Percentiles rank a stretch among this genome's conserved stretches.
Evolutionary conservation across 1,140 invertebrate genomes (phyloP).

Genomic region (Matsumurasca onukii): DNA sequence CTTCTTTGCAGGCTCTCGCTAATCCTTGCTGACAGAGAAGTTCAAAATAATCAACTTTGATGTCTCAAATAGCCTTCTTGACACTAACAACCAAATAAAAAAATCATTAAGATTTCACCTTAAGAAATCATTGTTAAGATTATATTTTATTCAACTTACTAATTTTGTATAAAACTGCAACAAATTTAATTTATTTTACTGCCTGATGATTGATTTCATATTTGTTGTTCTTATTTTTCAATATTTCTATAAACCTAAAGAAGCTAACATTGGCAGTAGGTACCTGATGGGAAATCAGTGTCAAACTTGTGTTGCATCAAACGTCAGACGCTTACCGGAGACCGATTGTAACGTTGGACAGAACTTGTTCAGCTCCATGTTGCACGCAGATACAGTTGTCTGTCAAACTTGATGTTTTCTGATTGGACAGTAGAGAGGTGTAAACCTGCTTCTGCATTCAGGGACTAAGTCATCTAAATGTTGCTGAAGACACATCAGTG

Average conservation of each 20-base stretch:
- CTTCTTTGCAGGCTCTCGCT: constrained; percentile 83
- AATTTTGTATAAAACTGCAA: not conserved
- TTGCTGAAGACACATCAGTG: constrained; percentile 82
- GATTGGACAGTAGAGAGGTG: constrained; percentile 86
- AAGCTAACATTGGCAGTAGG: too few species aligned
- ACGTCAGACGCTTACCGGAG: constrained; percentile 86
- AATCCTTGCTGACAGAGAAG: constrained; percentile 87
- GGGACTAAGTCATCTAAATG: constrained; percentile 56
- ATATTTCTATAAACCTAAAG: too few species aligned
- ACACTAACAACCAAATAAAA: constrained; percentile 60
- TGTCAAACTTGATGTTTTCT: constrained; percentile 89
- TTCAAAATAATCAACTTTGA: constrained; percentile 89
- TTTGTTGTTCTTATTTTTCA: too few species aligned
- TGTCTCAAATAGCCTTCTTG: constrained; percentile 79
- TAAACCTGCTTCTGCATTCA: constrained; percentile 72
- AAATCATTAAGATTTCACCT: too few species aligned
- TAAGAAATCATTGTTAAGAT: not conserved
- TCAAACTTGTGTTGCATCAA: constrained; percentile 84
- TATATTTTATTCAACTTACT: not conserved
- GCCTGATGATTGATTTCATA: too few species aligned
- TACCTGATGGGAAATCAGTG: constrained; percentile 57
- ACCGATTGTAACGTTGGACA: constrained; percentile 64
- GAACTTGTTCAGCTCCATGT: constrained; percentile 74
- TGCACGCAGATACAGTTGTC: constrained; percentile 81
- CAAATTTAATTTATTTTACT: not conserved